Conservation (phyloP, 1,140 invertebrate genomes). For the Macrobrachium nipponense region DNA sequence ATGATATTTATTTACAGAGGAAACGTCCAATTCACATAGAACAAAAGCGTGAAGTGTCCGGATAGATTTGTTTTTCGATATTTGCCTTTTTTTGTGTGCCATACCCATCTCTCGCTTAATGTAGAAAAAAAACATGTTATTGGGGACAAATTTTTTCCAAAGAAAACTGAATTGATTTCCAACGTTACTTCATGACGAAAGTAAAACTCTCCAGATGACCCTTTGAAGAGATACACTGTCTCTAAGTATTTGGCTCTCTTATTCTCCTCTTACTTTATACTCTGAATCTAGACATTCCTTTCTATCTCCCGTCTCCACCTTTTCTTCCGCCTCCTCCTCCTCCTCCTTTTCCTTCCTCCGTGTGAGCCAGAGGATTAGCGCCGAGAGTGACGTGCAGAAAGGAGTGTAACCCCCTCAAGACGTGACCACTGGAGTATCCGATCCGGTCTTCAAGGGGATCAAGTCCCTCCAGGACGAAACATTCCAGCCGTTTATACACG, state of each 20-base stretch:
- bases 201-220: too few relatives aligned
- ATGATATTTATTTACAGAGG: too few relatives aligned
- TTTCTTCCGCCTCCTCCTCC: not conserved
- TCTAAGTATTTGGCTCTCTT: not conserved
- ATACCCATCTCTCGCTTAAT: too few relatives aligned
- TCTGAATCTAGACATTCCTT: not conserved
- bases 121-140: too few relatives aligned
- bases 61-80: too few relatives aligned
- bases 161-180: too few relatives aligned
- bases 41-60: too few relatives aligned
- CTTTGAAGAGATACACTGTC: not conserved
- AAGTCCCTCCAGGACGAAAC: not conserved
- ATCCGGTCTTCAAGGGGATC: conserved; percentile 43
- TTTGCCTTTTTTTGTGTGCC: too few relatives aligned
- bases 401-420: conserved; percentile 33
- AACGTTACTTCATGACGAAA: too few relatives aligned
- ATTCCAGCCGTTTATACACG: not conserved
- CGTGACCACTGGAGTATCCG: conserved; percentile 32
- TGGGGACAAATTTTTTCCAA: too few relatives aligned
- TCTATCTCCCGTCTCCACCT: not conserved
- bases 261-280: not conserved
- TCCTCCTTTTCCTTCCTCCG: conserved; percentile 8
- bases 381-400: conserved; percentile 15
- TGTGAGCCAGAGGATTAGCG: conserved; percentile 27
- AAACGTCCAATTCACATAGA: too few relatives aligned